Evolutionary conservation across 2,797 vertebrate genomes (phyloP).

Genomic region (Chelidonichthys spinosus): DNA sequence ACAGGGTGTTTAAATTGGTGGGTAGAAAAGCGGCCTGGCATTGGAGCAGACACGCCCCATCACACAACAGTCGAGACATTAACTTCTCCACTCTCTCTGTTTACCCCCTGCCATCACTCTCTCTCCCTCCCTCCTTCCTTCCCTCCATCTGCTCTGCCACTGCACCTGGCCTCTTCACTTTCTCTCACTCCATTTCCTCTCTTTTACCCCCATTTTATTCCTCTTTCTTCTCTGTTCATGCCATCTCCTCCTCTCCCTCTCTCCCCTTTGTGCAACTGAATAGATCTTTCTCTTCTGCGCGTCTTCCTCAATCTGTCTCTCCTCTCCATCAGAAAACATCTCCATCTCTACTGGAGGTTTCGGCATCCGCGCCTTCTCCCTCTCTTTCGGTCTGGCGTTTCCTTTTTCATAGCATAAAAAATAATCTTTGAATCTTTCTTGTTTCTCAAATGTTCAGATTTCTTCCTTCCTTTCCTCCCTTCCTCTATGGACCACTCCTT

Average conservation of each 20-base stretch:
- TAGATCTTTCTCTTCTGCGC: constrained; percentile 51
- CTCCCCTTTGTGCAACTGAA: constrained; percentile 47
- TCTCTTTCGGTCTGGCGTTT: constrained; percentile 25
- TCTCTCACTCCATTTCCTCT: constrained; percentile 53
- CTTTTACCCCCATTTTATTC: too few species aligned
- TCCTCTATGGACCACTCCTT: constrained; percentile 7
- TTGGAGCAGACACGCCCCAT: constrained; percentile 79
- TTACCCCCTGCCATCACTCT: constrained; percentile 61
- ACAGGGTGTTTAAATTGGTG: constrained; percentile 61
- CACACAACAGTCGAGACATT: constrained; percentile 77
- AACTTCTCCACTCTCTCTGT: constrained; percentile 67
- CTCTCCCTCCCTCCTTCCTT: constrained; percentile 59
- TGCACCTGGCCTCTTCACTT: constrained; percentile 78
- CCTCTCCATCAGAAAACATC: constrained; percentile 41
- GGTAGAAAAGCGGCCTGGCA: constrained; percentile 70
- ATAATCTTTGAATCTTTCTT: constrained; percentile 30
- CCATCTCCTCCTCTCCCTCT: constrained; percentile 46
- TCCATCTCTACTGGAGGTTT: constrained; percentile 26
- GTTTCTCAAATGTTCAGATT: constrained; percentile 16
- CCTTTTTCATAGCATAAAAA: neutral
- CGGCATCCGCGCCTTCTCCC: constrained; percentile 27
- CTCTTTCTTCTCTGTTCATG: constrained; percentile 43
- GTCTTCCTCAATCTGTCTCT: constrained; percentile 51
- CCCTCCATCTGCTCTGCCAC: constrained; percentile 72
- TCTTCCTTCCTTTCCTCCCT: neutral